Evolutionary conservation across 2,797 vertebrate species (phyloP), one percentile per base, ranked within the genome.

Genomic region (Notamacropus eugenii): DNA sequence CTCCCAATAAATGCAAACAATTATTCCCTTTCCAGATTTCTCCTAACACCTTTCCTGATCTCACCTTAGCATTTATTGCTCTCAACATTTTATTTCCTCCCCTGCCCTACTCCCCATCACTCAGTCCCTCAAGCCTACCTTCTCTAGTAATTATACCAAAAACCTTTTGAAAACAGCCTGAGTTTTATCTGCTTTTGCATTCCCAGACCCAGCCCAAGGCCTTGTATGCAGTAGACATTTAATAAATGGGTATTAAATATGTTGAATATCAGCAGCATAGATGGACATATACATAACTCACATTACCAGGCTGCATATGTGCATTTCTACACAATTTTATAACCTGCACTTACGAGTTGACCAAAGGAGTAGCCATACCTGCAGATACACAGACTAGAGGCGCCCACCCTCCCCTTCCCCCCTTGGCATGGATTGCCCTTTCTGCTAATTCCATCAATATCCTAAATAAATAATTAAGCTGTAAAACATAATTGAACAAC

Each of bases 401-500:
- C 74, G 40, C 27, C 27, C 24, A 56, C 55, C 55, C 55, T 6
- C 24, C 3, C 40, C 74, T 8, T 6, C 74, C 40, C 74, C 0
- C 74, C 74, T 87, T 87, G 40, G 74, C 74, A 87, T 87, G 40
- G 22, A 34, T 52, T 55, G 14, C 16, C 57, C 62, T 87, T 57
- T 87, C 74, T 57, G 90, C 4, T 67, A 91, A 93, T 9, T 0
- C 1, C 93, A 3, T 93, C 90, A 95, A 91, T 46, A 92, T 67
- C 57, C 54, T 96, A 91, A 93, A 92, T 91, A 96, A 97, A 55
- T 40, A 95, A 14, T 31, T 56, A 94, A 96, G 74, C 40, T 96
- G 54, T 56, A 93, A 92, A 97, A 95, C 67, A 50, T 93, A 28
- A 27, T 10, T 96, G 46, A 95, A 97, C 55, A 55, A 96, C 4